Conservation (phyloP, 2,888 invertebrate genomes). For the Orchesella flavescens region DNA sequence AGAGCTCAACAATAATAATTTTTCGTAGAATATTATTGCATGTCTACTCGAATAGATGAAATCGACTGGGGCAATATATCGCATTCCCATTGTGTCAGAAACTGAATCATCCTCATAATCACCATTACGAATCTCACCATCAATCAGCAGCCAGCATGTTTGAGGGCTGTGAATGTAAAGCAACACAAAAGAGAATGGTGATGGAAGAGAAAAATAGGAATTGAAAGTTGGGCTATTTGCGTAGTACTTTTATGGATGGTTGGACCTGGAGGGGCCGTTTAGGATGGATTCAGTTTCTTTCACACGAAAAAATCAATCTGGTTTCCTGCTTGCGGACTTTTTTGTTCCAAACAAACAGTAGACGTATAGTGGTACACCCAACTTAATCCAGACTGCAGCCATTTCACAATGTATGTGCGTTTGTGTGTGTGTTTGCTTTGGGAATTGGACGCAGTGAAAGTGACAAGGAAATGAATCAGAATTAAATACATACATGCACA, state of each 20-base stretch:
- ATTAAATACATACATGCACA: background rate
- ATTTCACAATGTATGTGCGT: background rate
- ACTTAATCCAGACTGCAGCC: too few relatives aligned
- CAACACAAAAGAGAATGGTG: background rate
- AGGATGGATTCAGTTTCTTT: background rate
- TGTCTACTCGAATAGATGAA: too few relatives aligned
- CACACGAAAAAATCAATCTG: conserved; percentile 15
- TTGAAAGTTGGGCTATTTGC: conserved; percentile 24
- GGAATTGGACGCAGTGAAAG: conserved; percentile 12
- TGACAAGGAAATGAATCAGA: conserved; percentile 26
- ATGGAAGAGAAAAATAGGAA: conserved; percentile 7
- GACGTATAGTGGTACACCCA: background rate
- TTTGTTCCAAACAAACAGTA: too few relatives aligned
- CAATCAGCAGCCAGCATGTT: background rate
- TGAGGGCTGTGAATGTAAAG: background rate
- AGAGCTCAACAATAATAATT: too few relatives aligned
- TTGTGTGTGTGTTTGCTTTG: background rate
- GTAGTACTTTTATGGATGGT: background rate
- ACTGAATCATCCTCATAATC: background rate
- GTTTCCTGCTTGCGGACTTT: too few relatives aligned
- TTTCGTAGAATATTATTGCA: too few relatives aligned
- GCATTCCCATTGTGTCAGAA: too few relatives aligned
- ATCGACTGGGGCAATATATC: too few relatives aligned
- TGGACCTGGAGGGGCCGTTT: conserved; percentile 2
- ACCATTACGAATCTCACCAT: conserved; percentile 1